phyloP scores from a whole-genome alignment of 2,888 invertebrate genomes.

The Ophioninae sp. region DNA sequence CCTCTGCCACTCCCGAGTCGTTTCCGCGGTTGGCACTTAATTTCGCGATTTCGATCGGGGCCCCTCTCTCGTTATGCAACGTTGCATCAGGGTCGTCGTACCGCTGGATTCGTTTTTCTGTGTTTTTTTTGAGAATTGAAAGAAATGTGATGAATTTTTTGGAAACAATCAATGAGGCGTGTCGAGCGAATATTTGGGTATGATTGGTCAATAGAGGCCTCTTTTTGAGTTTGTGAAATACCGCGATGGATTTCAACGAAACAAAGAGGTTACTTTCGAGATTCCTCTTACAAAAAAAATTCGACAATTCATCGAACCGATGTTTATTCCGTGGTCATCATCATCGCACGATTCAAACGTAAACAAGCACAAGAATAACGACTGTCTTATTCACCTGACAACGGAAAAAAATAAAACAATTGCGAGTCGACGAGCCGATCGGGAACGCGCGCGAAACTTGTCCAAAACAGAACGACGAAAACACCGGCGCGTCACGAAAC shows the following conservation, averaged over 20 bases:
- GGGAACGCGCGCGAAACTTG: not conserved
- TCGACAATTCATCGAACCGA: not conserved
- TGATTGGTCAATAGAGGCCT: not conserved
- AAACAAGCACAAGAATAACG: not conserved
- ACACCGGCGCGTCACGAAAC: not conserved
- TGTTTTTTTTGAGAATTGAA: too few species aligned
- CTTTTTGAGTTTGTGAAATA: not conserved
- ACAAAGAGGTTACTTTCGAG: not conserved
- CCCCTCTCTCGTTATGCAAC: constrained; percentile 68
- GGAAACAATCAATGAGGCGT: too few species aligned
- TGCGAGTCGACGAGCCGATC: not conserved
- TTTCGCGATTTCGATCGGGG: constrained; percentile 61
- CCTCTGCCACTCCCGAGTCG: not conserved
- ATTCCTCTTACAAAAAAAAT: not conserved
- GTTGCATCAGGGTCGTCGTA: constrained; percentile 61
- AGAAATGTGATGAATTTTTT: too few species aligned
- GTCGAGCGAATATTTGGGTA: too few species aligned
- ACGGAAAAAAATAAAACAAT: not conserved
- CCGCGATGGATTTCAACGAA: not conserved
- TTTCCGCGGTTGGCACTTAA: constrained; percentile 15
- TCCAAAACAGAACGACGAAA: not conserved
- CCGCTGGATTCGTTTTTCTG: not conserved
- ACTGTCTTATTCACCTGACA: not conserved
- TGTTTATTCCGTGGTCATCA: too few species aligned
- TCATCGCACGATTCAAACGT: not conserved